Base-by-base conservation (phyloP, 1,140 invertebrate species). In the Adelges cooleyi region DNA sequence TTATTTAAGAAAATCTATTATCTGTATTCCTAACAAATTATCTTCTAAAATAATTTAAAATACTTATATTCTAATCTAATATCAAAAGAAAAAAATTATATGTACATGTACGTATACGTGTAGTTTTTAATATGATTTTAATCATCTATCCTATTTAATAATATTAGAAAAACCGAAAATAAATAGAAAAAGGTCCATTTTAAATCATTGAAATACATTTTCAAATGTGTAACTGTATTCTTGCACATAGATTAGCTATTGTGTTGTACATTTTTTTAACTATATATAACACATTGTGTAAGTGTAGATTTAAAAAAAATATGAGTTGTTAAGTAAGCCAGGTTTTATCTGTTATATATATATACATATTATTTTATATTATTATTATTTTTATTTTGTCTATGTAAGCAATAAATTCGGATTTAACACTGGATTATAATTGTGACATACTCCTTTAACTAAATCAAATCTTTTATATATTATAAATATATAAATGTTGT, bases 11-110 rank as follows among this genome's bases (percentile, higher is more conserved):
- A 48, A 62, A 33, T 11, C 18, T 29, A 29, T 33, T 29, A 62
- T 62, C 56, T 62, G 40, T 62, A 62, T 46, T 62, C 40, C 42
- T 62, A 62, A 48, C 27, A 48, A 46, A 62, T 46, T 29, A 59
- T 46, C 46, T 59, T 17, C 42, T 62, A 48, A 27, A 62, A 62
- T 62, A 27, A 59, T 33, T 48, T 25, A 46, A 62, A 62, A 29
- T 42, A 59, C 20, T 62, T 62, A 62, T 17, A 62, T 62, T 62
- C 40, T 27, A 62, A 44, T 62, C 42, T 46, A 62, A 46, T 20
- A 11, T 56, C 20, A 18, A 17, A 29, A 42, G 27, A 44, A 23
- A 56, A 46, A 42, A 25, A 42, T 42, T 15, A 42, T 50, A 48
- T 48, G 11, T 50, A 27, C 3, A 56, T 23, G 40, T 44, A 56